Evolutionary conservation across 2,113 vertebrate genomes (phyloP), one percentile per base, ranked within the genome.

Genomic region (Laticauda colubrina): DNA sequence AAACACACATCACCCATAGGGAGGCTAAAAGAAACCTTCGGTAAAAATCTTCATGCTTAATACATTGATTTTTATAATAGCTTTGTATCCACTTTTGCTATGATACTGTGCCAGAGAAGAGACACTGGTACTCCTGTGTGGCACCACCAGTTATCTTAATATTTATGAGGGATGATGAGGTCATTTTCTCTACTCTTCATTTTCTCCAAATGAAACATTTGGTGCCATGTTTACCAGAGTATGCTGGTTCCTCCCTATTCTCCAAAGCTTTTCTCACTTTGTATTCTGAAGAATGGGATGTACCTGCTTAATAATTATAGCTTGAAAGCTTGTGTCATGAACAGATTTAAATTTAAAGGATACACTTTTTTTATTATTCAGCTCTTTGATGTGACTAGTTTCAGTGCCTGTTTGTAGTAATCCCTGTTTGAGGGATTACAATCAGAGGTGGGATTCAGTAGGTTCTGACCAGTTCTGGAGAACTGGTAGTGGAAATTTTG

Each of bases 331-430:
- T 88, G 2, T 11, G 91, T 94, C 54, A 34, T 64, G 92, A 56
- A 26, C 55, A 59, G 57, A 93, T 95, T 94, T 94, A 89, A 95
- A 94, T 24, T 5, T 53, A 85, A 91, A 51, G 0, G 2, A 39
- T 6, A 90, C 92, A 92, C 90, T 6, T 0, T 2, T 23, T 88
- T 23, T 2, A 20, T 88, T 23, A 85, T 93, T 15, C 34, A 90
- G 89, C 81, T 94, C 3, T 3, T 92, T 57, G 86, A 69, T 2
- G 53, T 7, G 7, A 90, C 0, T 3, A 59, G 89, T 0, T 90
- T 43, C 5, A 26, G 91, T 90, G 69, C 2, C 1, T 39, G 34
- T 39, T 39, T 39, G 34, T 39, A 39, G 34, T 39, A 39, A 39
- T 39, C 34, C 21, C 59, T 64, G 12, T 59, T 87, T 87, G 55